Evolutionary conservation across 2,113 vertebrate species (phyloP).

Genomic region (Anhinga anhinga): DNA sequence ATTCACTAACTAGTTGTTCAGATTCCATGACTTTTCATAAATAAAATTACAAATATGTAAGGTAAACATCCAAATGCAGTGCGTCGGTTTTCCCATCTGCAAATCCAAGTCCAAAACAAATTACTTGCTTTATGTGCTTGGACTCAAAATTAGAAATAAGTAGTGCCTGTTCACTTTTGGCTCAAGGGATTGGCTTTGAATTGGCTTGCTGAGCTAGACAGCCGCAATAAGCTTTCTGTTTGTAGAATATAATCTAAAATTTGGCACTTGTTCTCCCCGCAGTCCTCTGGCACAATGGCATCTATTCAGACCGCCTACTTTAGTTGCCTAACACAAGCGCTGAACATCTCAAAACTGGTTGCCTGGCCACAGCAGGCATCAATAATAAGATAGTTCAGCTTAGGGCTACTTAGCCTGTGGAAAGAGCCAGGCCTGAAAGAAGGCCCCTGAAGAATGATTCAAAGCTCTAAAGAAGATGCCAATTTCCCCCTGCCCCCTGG

Average conservation of each 20-base stretch:
- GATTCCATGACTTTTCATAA: not conserved
- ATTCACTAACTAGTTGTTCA: not conserved
- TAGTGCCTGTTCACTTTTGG: conserved; percentile 4
- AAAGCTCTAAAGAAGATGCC: not conserved
- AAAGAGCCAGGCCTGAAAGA: not conserved
- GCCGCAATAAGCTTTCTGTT: conserved; percentile 32
- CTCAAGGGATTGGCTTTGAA: conserved; percentile 12
- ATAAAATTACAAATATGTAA: not conserved
- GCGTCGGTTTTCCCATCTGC: not conserved
- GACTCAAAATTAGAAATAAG: conserved; percentile 13
- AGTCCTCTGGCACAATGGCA: conserved; percentile 27
- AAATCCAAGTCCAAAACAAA: conserved; percentile 41
- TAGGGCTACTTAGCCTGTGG: not conserved
- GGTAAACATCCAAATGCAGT: not conserved
- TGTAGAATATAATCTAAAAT: conserved; percentile 53
- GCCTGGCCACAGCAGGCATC: not conserved
- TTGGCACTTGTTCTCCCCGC: conserved; percentile 23
- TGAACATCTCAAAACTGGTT: conserved; percentile 3
- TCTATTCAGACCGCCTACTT: not conserved
- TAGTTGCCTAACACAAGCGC: not conserved
- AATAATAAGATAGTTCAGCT: conserved; percentile 16
- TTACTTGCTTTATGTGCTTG: conserved; percentile 2
- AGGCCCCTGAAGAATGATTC: not conserved
- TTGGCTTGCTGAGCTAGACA: not conserved
- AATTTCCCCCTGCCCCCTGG: not conserved